These are phyloP conservation scores for Rhizomys pruinosus DNA, from an alignment of 2,113 vertebrate species.

Conservation along the genomic window DNA sequence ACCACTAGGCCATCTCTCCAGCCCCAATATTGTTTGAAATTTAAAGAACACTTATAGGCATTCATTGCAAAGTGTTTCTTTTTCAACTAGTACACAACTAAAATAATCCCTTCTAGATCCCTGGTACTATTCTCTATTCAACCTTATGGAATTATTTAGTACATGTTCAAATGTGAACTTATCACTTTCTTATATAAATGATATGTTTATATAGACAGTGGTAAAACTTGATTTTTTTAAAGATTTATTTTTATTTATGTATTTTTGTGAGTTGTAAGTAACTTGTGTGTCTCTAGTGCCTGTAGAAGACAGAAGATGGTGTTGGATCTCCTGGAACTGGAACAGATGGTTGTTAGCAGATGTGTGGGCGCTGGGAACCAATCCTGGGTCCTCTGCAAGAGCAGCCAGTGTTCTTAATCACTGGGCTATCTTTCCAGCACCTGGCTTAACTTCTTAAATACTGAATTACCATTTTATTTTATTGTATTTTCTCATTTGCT, in stretches of 20 bases:
- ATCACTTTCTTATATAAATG: not conserved
- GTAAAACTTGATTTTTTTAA: not conserved
- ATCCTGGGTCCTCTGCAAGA: not conserved
- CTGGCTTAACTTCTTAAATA: too few relatives aligned
- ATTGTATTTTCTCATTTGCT: too few relatives aligned
- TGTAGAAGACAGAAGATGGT: too few relatives aligned
- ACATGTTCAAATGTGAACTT: not conserved
- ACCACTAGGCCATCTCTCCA: too few relatives aligned
- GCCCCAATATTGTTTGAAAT: not conserved
- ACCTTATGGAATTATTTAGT: not conserved
- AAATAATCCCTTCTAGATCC: not conserved
- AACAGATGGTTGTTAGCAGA: not conserved
- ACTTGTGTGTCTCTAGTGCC: accelerated
- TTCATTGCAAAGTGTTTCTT: not conserved
- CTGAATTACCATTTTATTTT: too few relatives aligned
- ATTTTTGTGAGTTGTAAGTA: not conserved
- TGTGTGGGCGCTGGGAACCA: too few relatives aligned
- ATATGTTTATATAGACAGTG: not conserved
- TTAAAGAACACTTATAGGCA: not conserved
- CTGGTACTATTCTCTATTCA: not conserved
- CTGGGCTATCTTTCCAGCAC: not conserved
- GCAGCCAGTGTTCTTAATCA: not conserved
- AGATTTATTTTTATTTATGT: not conserved
- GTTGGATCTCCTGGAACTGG: not conserved
- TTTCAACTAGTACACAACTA: not conserved